Evolutionary conservation across 1,140 invertebrate genomes (phyloP).

Genomic region (Drosophila cardini): DNA sequence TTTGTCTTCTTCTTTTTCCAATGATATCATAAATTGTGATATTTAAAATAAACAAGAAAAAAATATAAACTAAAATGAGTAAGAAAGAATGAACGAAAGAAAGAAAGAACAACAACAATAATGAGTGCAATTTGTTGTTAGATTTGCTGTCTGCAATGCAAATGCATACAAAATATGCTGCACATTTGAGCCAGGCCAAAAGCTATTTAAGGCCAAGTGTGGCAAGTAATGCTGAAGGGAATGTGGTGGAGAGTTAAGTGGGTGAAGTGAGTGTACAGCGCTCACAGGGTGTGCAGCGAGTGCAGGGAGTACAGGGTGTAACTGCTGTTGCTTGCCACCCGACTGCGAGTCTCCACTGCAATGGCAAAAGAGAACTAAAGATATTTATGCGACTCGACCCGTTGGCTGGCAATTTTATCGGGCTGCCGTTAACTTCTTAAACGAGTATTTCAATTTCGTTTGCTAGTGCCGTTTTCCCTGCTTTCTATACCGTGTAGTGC

Average conservation of each 20-base stretch:
- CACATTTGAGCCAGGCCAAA: not conserved
- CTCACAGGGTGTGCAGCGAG: too few species aligned
- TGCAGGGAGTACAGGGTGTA: too few species aligned
- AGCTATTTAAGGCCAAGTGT: conserved; percentile 21
- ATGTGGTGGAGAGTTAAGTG: not conserved
- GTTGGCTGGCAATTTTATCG: conserved; percentile 40
- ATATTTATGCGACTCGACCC: conserved; percentile 47
- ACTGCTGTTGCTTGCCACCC: too few species aligned
- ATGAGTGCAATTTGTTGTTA: conserved; percentile 18
- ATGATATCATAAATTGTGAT: conserved; percentile 34
- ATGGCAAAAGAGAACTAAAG: conserved; percentile 5
- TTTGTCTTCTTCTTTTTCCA: not conserved
- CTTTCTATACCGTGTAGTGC: not conserved
- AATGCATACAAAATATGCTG: conserved; percentile 25
- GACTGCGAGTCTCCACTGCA: conserved; percentile 8
- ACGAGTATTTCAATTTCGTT: conserved; percentile 48
- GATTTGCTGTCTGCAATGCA: conserved; percentile 7
- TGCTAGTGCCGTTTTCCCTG: not conserved
- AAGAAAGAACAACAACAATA: conserved; percentile 13
- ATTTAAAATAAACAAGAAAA: conserved; percentile 9
- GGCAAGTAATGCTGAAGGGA: not conserved
- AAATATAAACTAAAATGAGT: not conserved
- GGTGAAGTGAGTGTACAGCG: too few species aligned
- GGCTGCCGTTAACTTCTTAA: conserved; percentile 45
- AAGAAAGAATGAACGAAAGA: not conserved